Conservation (phyloP, 2,888 invertebrate genomes). For the Leucoma salicis region DNA sequence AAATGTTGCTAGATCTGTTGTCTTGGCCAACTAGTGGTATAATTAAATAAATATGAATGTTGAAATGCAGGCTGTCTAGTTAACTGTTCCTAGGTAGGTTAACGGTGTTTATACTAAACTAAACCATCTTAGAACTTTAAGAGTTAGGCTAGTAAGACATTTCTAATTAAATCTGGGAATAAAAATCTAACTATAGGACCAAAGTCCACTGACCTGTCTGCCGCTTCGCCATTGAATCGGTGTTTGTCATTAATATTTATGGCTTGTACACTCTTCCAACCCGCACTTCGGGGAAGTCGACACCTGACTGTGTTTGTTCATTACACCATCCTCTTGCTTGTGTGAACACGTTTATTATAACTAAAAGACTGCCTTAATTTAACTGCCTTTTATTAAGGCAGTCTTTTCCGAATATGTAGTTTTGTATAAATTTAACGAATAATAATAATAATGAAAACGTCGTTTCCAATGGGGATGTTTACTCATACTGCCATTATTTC, state of each 20-base stretch:
- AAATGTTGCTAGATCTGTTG: constrained; percentile 38
- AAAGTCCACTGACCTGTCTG: constrained; percentile 71
- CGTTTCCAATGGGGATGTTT: no score
- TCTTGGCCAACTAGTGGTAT: constrained; percentile 28
- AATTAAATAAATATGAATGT: not conserved
- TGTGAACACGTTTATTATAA: constrained; percentile 42
- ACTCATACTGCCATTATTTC: no score
- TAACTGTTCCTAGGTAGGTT: constrained; percentile 46
- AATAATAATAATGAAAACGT: no score
- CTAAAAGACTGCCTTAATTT: constrained; percentile 32
- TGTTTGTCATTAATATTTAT: constrained; percentile 79
- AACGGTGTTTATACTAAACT: constrained; percentile 43
- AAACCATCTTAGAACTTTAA: constrained; percentile 10
- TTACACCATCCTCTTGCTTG: constrained; percentile 46
- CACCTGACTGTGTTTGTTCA: constrained; percentile 61
- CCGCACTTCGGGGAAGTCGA: constrained; percentile 63
- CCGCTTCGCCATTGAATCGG: constrained; percentile 62
- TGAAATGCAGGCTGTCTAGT: constrained; percentile 29
- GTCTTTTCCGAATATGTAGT: no score
- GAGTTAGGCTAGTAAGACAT: constrained; percentile 46
- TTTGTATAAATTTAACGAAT: no score
- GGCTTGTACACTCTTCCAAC: constrained; percentile 59
- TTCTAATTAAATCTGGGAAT: constrained; percentile 67
- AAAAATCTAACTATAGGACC: constrained; percentile 68
- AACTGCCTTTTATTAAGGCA: no score